A percentile compares a stretch with the other conserved stretches of the same genome.
These are phyloP conservation scores for Stomatorhinus walkeri DNA, from an alignment of 2,797 vertebrate genomes.

Conservation along the genomic window DNA sequence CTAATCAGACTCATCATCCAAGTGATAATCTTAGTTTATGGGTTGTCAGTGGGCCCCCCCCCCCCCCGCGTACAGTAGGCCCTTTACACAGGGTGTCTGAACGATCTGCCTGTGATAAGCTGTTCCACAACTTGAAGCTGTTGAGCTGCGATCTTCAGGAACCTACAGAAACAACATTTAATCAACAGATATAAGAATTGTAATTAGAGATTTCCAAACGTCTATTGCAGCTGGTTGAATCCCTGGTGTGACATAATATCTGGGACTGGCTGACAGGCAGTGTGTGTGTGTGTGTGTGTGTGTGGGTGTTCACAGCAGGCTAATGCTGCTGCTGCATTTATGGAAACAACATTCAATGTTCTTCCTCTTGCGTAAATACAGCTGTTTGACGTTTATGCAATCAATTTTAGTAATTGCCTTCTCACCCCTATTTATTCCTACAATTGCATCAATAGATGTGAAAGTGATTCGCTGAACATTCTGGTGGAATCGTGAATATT, in stretches of 20 bases:
- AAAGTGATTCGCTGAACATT: neutral
- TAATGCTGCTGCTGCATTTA: neutral
- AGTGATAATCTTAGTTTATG: neutral
- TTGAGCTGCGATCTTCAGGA: neutral
- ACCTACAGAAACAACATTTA: neutral
- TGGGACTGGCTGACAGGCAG: neutral
- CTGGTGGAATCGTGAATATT: neutral
- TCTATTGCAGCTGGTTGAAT: neutral
- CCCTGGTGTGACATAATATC: neutral
- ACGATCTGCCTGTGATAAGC: neutral
- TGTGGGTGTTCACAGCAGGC: neutral
- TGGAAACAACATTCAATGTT: neutral
- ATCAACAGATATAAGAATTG: neutral
- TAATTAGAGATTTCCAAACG: neutral
- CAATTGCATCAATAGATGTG: neutral
- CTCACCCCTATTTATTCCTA: neutral
- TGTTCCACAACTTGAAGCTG: neutral
- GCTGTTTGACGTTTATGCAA: neutral
- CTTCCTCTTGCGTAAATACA: neutral
- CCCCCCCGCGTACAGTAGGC: neutral
- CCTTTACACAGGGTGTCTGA: neutral
- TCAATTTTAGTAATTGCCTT: neutral
- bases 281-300: neutral
- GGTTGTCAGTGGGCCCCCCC: neutral
- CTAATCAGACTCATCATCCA: neutral